Conservation (phyloP, 2,888 invertebrate species). For the Helobdella robusta region DNA sequence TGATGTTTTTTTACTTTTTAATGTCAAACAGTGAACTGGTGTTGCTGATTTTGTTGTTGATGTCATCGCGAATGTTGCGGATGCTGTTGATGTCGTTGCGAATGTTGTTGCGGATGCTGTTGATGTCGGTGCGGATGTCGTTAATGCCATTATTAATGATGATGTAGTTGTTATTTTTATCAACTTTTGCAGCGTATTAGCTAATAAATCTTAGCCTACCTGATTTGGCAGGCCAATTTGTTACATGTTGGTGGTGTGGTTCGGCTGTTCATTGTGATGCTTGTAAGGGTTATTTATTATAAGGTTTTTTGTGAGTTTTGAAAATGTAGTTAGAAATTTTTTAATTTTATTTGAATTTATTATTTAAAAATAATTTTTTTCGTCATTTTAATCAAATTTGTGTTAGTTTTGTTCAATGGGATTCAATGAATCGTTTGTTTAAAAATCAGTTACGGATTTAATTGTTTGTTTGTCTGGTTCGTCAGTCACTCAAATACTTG, state of each 20-base stretch:
- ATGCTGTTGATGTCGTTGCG: not conserved
- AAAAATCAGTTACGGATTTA: not conserved
- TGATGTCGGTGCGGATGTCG: not conserved
- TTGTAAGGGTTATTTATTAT: constrained; percentile 4
- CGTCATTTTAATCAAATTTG: constrained; percentile 4
- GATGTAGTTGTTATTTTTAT: not conserved
- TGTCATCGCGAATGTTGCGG: not conserved
- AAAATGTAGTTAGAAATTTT: not conserved
- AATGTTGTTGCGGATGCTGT: not conserved
- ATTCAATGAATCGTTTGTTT: no score
- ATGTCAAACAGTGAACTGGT: no score
- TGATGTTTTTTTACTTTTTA: no score
- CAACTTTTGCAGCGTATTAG: no score
- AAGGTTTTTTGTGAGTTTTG: constrained; percentile 10
- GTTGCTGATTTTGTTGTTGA: not conserved
- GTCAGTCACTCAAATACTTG: not conserved
- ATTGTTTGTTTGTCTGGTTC: not conserved
- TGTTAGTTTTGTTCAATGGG: not conserved
- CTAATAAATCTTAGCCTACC: no score
- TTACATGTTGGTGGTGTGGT: no score
- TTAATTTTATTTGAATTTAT: not conserved
- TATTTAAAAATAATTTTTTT: not conserved
- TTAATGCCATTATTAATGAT: not conserved
- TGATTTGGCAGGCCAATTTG: no score
- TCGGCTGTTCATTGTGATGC: not conserved